These are phyloP conservation scores for Bos indicus DNA, from an alignment of 2,113 vertebrate genomes.

Conservation along the genomic window DNA sequence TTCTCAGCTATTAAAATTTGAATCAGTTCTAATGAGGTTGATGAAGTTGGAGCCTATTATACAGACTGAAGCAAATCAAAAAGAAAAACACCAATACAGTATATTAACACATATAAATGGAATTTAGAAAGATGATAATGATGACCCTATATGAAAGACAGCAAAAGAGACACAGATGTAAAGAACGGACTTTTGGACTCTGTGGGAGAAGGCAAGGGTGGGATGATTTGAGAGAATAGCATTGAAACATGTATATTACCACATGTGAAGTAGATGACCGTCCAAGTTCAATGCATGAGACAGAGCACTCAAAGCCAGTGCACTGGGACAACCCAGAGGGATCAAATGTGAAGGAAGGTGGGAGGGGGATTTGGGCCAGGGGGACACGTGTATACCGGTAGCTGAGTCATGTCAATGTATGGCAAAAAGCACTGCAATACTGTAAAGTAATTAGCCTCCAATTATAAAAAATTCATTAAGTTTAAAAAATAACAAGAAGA, in stretches of 20 bases:
- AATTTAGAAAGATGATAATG: neutral
- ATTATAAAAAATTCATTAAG: neutral
- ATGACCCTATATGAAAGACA: neutral
- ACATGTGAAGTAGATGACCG: neutral
- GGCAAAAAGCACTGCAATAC: neutral
- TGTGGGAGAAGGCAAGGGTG: neutral
- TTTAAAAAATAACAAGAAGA: neutral
- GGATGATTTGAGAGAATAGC: neutral
- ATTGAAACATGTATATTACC: neutral
- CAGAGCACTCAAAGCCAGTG: neutral
- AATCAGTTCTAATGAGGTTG: no score
- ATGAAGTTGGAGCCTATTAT: no score
- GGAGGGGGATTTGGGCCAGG: fast-evolving
- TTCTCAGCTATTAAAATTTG: no score
- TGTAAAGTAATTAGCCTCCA: neutral
- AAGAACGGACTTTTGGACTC: neutral
- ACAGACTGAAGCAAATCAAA: no score
- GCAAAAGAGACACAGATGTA: neutral
- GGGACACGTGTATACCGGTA: fast-evolving
- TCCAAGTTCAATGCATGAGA: neutral
- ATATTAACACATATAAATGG: neutral
- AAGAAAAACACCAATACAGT: neutral
- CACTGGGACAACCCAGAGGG: neutral
- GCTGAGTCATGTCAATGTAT: neutral
- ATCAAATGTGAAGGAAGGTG: neutral